Base-by-base conservation (phyloP, 2,888 invertebrate species). In the Mimas tiliae region DNA sequence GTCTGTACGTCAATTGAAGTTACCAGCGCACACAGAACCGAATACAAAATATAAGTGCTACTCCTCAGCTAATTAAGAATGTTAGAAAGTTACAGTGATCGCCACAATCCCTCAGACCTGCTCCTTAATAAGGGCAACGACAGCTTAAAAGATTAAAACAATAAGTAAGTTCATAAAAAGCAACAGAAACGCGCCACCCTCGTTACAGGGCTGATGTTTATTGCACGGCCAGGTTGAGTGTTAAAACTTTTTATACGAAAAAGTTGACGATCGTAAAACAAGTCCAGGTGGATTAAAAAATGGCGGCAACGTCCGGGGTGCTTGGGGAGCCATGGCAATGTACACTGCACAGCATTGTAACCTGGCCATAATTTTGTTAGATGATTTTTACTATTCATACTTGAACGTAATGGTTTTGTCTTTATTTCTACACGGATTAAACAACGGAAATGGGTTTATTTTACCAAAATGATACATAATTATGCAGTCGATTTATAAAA, bases 201-300 rank as follows among this genome's bases (percentile, higher is more conserved):
- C 53, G 80, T 82, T 81, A 78, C 68, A 71, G 69, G 71, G 72
- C 72, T 76, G 76, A 85, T 85, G 86, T 86, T 86, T 86, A 87
- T 84, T 82, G 78, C 80, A 69, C 72, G 72, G 71, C 73, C 82
- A 81, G 82, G 82, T 81, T 77, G 78, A 77, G 83, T 83, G 86
- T 84, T 82, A 76, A 84, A 91, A 90, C 82, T 90, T 91, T 89
- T 89, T 89, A 84, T 82, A 85, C 83, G 83, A 74, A 82, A 90
- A 91, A 90, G 86, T 91, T 89, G 84, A 87, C 82, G 84, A 80
- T 87, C 90, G 81, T 91, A 89, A 91, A 91, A 90, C 87, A 85
- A 81, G 89, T 84, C 82, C 86, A 85, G 87, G 85, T 86, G 89
- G 90, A 90, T 91, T 90, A 90, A 58, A 89, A 90, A 81, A 85